Evolutionary conservation across 2,797 vertebrate species (phyloP).

Genomic region (Acropternis orthonyx): DNA sequence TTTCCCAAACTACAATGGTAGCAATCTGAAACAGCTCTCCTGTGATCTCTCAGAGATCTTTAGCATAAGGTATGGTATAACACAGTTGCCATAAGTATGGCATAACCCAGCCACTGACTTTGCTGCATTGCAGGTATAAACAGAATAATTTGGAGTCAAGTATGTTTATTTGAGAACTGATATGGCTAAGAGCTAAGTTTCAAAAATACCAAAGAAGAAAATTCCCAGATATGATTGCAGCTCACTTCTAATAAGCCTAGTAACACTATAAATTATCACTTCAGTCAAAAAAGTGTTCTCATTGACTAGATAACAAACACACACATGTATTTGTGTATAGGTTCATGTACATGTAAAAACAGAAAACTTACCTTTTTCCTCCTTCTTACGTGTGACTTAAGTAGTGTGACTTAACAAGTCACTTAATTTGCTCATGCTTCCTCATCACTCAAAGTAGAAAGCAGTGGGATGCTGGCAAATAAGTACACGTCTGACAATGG

Average conservation of each 20-base stretch:
- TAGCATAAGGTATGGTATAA: neutral
- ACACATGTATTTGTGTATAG: accelerated
- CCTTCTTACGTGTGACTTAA: neutral
- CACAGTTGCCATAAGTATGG: no score
- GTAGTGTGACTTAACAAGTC: neutral
- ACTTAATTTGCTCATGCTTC: neutral
- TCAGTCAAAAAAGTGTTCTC: neutral
- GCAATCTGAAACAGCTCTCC: neutral
- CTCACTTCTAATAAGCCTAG: neutral
- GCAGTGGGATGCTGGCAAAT: neutral
- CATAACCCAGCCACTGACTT: neutral
- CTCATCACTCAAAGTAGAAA: neutral
- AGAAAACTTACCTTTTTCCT: neutral
- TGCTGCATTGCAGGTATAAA: neutral
- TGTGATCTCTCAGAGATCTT: neutral
- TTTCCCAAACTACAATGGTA: neutral
- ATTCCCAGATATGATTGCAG: neutral
- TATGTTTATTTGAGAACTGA: neutral
- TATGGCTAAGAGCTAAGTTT: neutral
- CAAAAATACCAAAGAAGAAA: neutral
- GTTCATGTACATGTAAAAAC: accelerated
- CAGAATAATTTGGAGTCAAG: neutral
- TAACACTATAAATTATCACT: neutral
- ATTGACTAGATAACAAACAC: neutral
- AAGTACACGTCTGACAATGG: neutral